These are phyloP conservation scores for Emydocephalus ijimae DNA, from an alignment of 2,113 vertebrate genomes.

Conservation along the genomic window DNA sequence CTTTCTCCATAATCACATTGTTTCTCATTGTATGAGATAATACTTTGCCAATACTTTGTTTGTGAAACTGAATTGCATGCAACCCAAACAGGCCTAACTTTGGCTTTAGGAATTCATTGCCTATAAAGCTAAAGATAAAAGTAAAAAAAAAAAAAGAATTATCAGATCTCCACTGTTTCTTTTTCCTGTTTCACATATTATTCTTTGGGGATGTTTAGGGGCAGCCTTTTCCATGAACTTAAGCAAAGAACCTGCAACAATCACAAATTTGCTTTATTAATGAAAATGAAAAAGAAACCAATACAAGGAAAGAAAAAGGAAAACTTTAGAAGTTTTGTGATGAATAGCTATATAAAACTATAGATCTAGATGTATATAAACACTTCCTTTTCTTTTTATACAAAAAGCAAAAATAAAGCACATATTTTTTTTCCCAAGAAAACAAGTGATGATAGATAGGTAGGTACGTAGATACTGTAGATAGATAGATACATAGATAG, in stretches of 20 bases:
- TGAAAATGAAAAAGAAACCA: not conserved
- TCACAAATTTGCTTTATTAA: conserved; percentile 9
- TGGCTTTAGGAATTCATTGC: not conserved
- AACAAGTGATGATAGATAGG: no score
- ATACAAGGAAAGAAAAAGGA: not conserved
- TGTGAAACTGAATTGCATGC: not conserved
- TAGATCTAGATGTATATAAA: not conserved
- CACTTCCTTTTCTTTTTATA: not conserved
- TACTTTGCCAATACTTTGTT: not conserved
- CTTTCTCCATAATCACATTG: not conserved
- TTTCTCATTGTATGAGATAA: not conserved
- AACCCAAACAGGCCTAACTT: not conserved
- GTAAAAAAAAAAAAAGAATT: not conserved
- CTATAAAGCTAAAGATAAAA: not conserved
- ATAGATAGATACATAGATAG: no score
- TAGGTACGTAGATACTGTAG: no score
- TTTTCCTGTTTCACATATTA: conserved; percentile 14
- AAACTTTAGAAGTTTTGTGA: not conserved
- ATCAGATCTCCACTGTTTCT: not conserved
- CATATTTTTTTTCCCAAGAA: no score
- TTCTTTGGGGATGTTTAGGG: not conserved
- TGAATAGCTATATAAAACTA: not conserved
- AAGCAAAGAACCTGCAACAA: not conserved
- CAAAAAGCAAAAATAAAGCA: not conserved
- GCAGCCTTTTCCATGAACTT: not conserved